Conservation (phyloP, 37 sponge, comb jelly and placozoan genomes). For the Oopsacas minuta region DNA sequence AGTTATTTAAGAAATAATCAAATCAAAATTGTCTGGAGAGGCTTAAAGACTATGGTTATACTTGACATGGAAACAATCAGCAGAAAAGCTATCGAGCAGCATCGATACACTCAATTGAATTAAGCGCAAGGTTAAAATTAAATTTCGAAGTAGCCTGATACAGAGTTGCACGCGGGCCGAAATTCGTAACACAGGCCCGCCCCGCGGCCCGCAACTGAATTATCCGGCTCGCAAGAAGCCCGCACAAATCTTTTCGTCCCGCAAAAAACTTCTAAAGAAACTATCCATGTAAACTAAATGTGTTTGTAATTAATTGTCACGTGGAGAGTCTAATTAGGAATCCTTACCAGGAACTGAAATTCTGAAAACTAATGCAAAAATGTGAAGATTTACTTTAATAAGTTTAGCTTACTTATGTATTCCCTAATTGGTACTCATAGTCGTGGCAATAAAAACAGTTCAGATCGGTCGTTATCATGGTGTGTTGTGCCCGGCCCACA, state of each 20-base stretch:
- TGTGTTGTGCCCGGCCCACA: background rate
- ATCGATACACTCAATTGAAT: no score
- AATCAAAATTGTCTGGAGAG: no score
- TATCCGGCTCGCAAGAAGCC: constrained; percentile 9
- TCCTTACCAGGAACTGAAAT: background rate
- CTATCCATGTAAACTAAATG: no score
- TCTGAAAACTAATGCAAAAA: background rate
- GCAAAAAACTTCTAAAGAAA: background rate
- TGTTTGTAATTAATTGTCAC: background rate
- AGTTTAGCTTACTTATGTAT: background rate
- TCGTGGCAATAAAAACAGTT: background rate
- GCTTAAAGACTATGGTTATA: no score
- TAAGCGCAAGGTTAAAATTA: no score
- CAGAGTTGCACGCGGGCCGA: no score
- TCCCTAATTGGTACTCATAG: no score
- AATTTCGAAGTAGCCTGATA: no score
- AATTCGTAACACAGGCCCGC: no score
- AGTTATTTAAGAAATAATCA: no score
- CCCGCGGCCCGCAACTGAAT: background rate
- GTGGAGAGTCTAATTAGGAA: background rate
- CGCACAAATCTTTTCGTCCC: background rate
- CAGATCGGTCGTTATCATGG: background rate
- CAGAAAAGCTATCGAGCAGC: no score
- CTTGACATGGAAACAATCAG: no score
- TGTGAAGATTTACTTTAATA: background rate